Base-by-base conservation (phyloP, 1,140 invertebrate species). In the Drosophila truncata region DNA sequence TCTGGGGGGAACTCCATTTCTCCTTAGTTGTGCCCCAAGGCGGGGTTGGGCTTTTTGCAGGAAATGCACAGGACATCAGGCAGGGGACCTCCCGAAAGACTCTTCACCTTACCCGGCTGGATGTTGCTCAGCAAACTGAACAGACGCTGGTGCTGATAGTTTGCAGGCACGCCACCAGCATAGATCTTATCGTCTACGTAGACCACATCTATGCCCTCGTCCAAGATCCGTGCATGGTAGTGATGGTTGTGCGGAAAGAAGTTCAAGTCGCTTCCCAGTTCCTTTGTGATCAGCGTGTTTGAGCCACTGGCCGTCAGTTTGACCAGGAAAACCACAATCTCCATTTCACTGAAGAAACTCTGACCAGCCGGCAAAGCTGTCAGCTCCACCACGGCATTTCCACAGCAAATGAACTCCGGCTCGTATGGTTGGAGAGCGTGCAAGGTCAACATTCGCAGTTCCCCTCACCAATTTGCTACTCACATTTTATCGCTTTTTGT, bases 171-270 rank as follows among this genome's bases (percentile, higher is more conserved):
- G 7, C 23, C 23, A 4, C 9, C 39, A 5, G 25, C 23, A 25
- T 80, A 87, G 66, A 79, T 59, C 42, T 29, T 55, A 41, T 83
- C 83, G 31, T 86, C 83, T 27, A 86, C 63, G 25, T 87, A 86
- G 66, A 86, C 65, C 27, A 62, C 73, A 44, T 87, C 79, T 46
- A 86, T 86, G 47, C 83, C 83, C 41, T 86, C 83, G 35, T 69
- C 44, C 66, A 87, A 14, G 59, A 86, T 73, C 50, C 66, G 60
- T 4, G 63, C 18, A 11, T 87, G 83, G 41, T 87, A 86, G 33
- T 80, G 83, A 50, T 87, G 79, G 27, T 78, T 72, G 29, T 52
- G 67, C 0, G 82, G 82, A 35, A 82, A 86, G 66, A 87, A 87
- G 25, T 79, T 76, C 31, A 87, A 29, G 33, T 82, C 79, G 16